Percentiles rank a stretch among this genome's conserved stretches.
phyloP scores from a whole-genome alignment of 2,797 vertebrate species.

The Arrhamphus sclerolepis region DNA sequence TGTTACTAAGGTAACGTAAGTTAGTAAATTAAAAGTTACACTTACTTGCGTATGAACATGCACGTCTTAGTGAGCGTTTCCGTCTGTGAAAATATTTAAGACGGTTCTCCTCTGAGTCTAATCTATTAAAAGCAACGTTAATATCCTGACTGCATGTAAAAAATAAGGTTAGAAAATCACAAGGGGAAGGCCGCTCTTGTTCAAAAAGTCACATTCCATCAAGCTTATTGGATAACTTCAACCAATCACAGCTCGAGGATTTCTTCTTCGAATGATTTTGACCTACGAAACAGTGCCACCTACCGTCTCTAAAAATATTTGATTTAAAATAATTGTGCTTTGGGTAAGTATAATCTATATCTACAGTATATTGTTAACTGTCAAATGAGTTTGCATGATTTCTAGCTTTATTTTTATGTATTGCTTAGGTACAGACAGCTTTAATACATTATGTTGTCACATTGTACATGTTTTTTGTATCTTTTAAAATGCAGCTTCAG shows the following conservation, averaged over 20 bases:
- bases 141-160: background rate
- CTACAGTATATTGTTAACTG: too few species aligned
- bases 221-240: constrained; percentile 22
- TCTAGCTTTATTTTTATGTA: too few species aligned
- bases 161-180: background rate
- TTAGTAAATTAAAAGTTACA: too few species aligned
- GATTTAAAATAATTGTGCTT: background rate
- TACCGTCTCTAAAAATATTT: background rate
- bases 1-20: too few species aligned
- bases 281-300: background rate
- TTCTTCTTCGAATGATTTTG: constrained; percentile 43
- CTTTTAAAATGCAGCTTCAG: too few species aligned
- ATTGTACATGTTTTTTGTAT: too few species aligned
- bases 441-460: too few species aligned
- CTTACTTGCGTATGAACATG: constrained; percentile 20
- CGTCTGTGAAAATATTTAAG: background rate
- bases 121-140: fast-evolving
- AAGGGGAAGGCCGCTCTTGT: constrained; percentile 8
- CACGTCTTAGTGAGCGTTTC: background rate
- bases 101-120: fast-evolving
- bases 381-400: too few species aligned
- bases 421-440: too few species aligned
- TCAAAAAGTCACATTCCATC: constrained; percentile 30
- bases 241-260: constrained; percentile 22
- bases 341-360: too few species aligned